phyloP scores from a whole-genome alignment of 2,113 vertebrate genomes.

The Passerina amoena region DNA sequence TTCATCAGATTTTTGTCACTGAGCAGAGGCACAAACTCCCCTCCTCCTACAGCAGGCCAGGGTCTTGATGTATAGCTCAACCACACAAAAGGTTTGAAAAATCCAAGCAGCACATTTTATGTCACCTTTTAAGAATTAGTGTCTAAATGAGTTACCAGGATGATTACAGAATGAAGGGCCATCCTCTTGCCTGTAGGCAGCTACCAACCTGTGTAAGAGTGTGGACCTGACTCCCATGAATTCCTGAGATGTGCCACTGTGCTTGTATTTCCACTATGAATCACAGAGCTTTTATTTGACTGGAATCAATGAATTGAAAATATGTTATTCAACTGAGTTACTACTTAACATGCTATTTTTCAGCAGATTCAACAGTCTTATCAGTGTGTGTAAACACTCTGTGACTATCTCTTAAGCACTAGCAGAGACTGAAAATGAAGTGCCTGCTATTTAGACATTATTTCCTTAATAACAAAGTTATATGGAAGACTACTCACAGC shows the following conservation, averaged over 20 bases:
- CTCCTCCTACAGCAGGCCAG: neutral
- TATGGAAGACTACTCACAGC: neutral
- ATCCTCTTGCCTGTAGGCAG: neutral
- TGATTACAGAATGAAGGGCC: neutral
- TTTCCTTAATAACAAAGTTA: slow-evolving; percentile 29
- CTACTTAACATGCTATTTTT: slow-evolving; percentile 51
- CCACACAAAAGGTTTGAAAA: neutral
- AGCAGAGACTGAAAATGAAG: slow-evolving; percentile 42
- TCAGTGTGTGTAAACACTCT: slow-evolving; percentile 64
- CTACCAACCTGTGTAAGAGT: neutral
- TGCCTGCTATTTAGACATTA: slow-evolving; percentile 47
- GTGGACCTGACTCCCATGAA: fast-evolving
- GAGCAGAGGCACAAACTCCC: neutral
- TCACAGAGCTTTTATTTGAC: slow-evolving; percentile 13
- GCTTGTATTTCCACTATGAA: neutral
- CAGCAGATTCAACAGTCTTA: slow-evolving; percentile 63
- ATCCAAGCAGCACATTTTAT: neutral
- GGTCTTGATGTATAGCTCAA: neutral
- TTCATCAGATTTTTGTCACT: neutral
- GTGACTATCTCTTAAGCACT: slow-evolving; percentile 44
- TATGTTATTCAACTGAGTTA: slow-evolving; percentile 15
- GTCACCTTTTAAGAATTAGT: neutral
- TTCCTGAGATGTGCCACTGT: neutral
- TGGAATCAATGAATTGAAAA: slow-evolving; percentile 31
- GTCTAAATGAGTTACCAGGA: neutral